phyloP scores from a whole-genome alignment of 2,797 vertebrate species.

The Melanotaenia boesemani region DNA sequence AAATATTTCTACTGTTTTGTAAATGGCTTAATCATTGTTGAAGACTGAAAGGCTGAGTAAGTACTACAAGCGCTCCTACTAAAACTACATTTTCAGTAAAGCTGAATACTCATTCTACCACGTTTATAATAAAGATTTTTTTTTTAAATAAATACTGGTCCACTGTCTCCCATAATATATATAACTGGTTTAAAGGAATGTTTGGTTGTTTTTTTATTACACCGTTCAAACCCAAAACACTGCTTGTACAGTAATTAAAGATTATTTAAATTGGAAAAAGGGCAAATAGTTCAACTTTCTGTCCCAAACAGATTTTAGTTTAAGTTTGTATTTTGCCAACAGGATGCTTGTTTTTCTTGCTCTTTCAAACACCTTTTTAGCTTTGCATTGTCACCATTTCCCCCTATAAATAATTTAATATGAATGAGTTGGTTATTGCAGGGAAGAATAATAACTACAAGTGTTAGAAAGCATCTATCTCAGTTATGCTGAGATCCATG shows the following conservation, averaged over 20 bases:
- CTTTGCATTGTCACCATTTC: neutral
- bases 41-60: neutral
- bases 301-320: neutral
- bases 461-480: neutral
- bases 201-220: neutral
- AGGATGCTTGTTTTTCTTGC: neutral
- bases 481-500: too few species aligned
- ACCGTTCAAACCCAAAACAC: neutral
- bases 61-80: too few species aligned
- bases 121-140: too few species aligned
- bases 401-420: neutral
- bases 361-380: neutral
- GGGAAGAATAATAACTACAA: neutral
- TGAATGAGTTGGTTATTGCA: neutral
- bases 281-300: neutral
- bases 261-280: neutral
- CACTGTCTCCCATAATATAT: too few species aligned
- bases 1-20: too few species aligned
- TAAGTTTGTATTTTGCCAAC: neutral
- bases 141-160: too few species aligned
- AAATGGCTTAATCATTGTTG: constrained; percentile 25
- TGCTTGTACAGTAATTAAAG: neutral
- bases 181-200: too few species aligned
- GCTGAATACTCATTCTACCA: too few species aligned
- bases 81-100: too few species aligned